Conservation (phyloP, 2,113 vertebrate species). For the Cairina moschata region DNA sequence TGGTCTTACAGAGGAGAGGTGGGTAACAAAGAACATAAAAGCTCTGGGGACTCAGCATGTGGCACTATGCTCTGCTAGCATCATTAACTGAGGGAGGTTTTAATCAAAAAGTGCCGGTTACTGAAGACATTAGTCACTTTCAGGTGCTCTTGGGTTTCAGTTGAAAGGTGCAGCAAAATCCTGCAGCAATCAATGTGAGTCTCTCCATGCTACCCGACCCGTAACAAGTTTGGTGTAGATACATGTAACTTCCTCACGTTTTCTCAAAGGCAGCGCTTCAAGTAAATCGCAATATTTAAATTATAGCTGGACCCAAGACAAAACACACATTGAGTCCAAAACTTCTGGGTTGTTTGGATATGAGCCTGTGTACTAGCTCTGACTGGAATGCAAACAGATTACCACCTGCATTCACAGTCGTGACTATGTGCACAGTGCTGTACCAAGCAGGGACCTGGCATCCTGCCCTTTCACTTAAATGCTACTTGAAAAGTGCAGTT, state of each 20-base stretch:
- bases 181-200: neutral
- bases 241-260: neutral
- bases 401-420: neutral
- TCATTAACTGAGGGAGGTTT: neutral
- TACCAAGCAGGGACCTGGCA: fast-evolving
- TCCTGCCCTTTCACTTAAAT: neutral
- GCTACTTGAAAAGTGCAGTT: neutral
- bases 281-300: neutral
- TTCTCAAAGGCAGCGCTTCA: neutral
- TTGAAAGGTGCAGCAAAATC: neutral
- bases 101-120: neutral
- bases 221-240: fast-evolving
- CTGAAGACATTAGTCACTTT: neutral
- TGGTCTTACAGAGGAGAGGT: neutral
- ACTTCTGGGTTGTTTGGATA: neutral
- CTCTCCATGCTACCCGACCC: fast-evolving
- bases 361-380: neutral
- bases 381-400: neutral
- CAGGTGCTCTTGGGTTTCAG: neutral
- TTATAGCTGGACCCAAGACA: neutral
- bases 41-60: fast-evolving
- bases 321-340: neutral
- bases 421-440: neutral
- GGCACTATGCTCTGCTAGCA: neutral
- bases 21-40: neutral